phyloP scores from a whole-genome alignment of 1,140 invertebrate genomes.

The Diorhabda elongata region DNA sequence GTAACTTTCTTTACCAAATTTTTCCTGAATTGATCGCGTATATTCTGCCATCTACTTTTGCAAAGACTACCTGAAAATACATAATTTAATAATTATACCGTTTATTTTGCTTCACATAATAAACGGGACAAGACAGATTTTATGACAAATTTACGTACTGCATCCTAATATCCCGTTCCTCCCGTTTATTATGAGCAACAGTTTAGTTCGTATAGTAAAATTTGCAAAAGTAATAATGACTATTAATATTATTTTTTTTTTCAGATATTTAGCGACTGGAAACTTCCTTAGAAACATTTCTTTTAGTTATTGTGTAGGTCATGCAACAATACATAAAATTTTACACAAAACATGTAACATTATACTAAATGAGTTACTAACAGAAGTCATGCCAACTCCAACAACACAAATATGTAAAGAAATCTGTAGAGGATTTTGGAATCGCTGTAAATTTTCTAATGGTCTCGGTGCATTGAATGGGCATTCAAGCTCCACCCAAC shows the following conservation, averaged over 20 bases:
- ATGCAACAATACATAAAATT: constrained; percentile 34
- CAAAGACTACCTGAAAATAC: neutral
- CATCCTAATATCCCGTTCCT: too few relatives aligned
- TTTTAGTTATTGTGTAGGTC: constrained; percentile 39
- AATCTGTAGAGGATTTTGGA: constrained; percentile 19
- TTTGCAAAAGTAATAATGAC: too few relatives aligned
- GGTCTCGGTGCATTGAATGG: constrained; percentile 17
- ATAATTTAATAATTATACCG: neutral
- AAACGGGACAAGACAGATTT: neutral
- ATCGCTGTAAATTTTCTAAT: constrained; percentile 22
- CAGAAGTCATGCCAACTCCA: constrained; percentile 19
- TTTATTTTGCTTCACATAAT: neutral
- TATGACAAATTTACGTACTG: neutral
- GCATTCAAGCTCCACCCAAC: constrained; percentile 10
- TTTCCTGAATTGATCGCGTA: constrained; percentile 17
- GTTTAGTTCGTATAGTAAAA: too few relatives aligned
- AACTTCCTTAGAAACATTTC: constrained; percentile 32
- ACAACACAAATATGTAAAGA: constrained; percentile 19
- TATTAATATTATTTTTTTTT: constrained; percentile 19
- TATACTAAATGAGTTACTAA: constrained; percentile 34
- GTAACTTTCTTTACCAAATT: constrained; percentile 21
- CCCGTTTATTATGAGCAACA: too few relatives aligned
- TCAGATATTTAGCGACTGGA: constrained; percentile 27
- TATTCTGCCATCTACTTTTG: neutral
- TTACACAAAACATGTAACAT: constrained; percentile 34